These are phyloP conservation scores for Balanococcus diminutus DNA, from an alignment of 2,888 invertebrate species.

Conservation along the genomic window DNA sequence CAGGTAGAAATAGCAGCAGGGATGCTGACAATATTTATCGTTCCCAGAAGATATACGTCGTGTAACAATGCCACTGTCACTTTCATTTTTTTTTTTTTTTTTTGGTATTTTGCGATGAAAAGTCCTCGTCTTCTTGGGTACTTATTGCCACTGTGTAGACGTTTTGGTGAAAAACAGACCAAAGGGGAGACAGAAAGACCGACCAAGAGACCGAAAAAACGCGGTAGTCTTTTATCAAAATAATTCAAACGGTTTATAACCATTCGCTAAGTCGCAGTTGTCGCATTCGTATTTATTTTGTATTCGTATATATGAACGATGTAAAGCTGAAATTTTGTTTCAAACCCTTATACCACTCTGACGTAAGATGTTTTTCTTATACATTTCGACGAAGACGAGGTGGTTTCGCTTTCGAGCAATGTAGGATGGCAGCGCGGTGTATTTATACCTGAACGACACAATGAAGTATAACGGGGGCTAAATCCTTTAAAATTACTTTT, in stretches of 20 bases:
- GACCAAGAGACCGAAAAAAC: not conserved
- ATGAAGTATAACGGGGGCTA: slow-evolving; percentile 47
- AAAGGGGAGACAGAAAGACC: not conserved
- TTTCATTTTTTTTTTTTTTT: not conserved
- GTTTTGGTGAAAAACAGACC: not conserved
- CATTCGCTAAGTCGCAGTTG: not conserved
- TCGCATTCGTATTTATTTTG: not conserved
- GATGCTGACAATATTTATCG: slow-evolving; percentile 50
- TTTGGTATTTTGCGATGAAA: slow-evolving; percentile 7
- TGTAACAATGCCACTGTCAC: slow-evolving; percentile 28
- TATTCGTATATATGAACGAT: not conserved
- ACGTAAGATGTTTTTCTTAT: slow-evolving; percentile 18
- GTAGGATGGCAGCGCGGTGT: not conserved
- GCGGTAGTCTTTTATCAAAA: slow-evolving; percentile 3
- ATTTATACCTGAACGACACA: slow-evolving; percentile 48
- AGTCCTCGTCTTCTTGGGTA: not conserved
- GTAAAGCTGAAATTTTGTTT: slow-evolving; percentile 51
- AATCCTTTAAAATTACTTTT: slow-evolving; percentile 53
- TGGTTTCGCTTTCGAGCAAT: not conserved
- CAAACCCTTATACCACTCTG: not conserved
- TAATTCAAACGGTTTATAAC: not conserved
- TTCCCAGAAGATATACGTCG: slow-evolving; percentile 17
- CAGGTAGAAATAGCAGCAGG: slow-evolving; percentile 51
- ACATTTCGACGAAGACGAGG: not conserved
- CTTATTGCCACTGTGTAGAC: not conserved